Conservation (phyloP, 2,113 vertebrate species). For the Carollia perspicillata region DNA sequence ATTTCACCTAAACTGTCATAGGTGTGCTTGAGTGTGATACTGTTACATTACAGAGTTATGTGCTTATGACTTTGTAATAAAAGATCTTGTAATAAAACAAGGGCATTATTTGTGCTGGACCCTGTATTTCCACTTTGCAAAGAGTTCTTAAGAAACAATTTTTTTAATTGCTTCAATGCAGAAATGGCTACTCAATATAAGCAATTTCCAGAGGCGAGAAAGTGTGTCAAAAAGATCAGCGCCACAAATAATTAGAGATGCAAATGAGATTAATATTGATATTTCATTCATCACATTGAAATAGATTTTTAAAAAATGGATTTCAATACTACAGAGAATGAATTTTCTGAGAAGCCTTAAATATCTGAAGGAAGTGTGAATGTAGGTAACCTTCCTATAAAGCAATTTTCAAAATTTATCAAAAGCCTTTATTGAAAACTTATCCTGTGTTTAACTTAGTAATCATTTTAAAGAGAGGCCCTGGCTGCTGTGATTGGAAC, state of each 20-base stretch:
- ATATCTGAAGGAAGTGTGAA: not conserved
- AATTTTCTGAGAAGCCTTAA: conserved; percentile 10
- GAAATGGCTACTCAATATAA: not conserved
- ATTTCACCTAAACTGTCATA: no score
- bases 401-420: not conserved
- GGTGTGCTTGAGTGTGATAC: no score
- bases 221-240: not conserved
- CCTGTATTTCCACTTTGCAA: conserved; percentile 1
- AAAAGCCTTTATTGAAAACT: not conserved
- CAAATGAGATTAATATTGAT: conserved; percentile 17
- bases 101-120: no score
- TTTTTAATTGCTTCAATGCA: not conserved
- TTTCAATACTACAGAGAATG: not conserved
- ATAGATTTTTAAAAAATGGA: not conserved
- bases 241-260: not conserved
- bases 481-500: no score
- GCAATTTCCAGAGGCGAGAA: not conserved
- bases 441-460: not conserved
- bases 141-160: not conserved
- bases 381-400: not conserved
- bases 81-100: no score
- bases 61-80: no score
- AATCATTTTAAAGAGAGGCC: not conserved
- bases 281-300: conserved; percentile 11
- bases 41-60: no score